Evolutionary conservation across 2,113 vertebrate species (phyloP).

Genomic region (Macaca mulatta): DNA sequence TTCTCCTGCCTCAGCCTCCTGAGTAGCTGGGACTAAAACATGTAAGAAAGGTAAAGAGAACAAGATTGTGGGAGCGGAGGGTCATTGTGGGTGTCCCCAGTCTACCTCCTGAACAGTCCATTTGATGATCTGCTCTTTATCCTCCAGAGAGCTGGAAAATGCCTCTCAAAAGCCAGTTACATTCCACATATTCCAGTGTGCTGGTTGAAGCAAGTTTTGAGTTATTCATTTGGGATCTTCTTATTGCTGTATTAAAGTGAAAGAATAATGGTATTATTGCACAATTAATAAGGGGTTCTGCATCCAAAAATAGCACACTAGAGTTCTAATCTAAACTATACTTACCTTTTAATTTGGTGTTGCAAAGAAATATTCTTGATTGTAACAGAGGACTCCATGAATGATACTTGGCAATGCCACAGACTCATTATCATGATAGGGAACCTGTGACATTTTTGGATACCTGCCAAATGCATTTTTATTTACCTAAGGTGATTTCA

Average conservation of each 20-base stretch:
- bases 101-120: background rate
- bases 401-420: constrained; percentile 38
- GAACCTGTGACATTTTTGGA: constrained; percentile 33
- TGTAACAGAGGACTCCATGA: background rate
- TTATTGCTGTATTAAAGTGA: constrained; percentile 20
- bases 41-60: background rate
- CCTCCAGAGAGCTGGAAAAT: background rate
- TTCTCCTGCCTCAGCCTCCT: too few species aligned
- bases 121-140: background rate
- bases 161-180: background rate
- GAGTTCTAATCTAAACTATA: background rate
- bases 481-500: constrained; percentile 10
- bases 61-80: background rate
- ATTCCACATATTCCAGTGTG: background rate
- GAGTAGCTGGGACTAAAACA: too few species aligned
- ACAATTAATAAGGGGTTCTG: background rate
- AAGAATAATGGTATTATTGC: constrained; percentile 11
- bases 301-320: constrained; percentile 49
- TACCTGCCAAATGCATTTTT: constrained; percentile 18
- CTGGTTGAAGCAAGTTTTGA: background rate
- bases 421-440: background rate
- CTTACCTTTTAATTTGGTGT: constrained; percentile 56
- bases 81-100: background rate
- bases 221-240: background rate
- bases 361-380: constrained; percentile 33